Evolutionary conservation across 2,888 invertebrate species (phyloP).

Genomic region (Trissolcus brochymenae): DNA sequence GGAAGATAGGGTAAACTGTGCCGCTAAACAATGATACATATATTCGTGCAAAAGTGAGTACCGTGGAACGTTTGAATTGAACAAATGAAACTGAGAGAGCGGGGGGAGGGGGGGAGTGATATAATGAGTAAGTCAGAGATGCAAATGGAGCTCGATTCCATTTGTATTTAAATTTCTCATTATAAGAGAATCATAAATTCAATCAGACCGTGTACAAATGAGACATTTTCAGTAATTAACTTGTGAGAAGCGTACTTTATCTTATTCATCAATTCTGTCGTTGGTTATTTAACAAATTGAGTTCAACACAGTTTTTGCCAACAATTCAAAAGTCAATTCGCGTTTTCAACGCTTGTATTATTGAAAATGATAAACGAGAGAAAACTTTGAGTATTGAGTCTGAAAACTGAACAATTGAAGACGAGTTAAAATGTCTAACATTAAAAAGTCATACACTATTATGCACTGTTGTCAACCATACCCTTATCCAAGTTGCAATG

Average conservation of each 20-base stretch:
- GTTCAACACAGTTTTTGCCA: neutral
- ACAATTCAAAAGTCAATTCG: neutral
- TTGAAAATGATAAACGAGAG: neutral
- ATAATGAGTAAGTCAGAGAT: conserved; percentile 30
- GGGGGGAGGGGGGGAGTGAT: neutral
- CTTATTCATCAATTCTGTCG: neutral
- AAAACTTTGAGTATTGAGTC: neutral
- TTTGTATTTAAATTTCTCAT: conserved; percentile 6
- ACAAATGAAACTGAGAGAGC: conserved; percentile 14
- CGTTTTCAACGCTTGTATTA: neutral
- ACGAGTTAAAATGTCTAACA: conserved; percentile 18
- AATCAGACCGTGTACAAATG: neutral
- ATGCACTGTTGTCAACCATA: conserved; percentile 45
- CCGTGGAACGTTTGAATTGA: conserved; percentile 19
- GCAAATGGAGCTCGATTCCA: conserved; percentile 11
- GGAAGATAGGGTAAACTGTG: conserved; percentile 44
- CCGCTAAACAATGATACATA: conserved; percentile 39
- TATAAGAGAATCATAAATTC: conserved; percentile 4
- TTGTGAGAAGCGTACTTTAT: neutral
- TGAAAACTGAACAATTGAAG: conserved; percentile 2
- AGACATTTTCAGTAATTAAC: conserved; percentile 1
- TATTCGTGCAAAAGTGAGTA: conserved; percentile 40
- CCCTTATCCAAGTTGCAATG: conserved; percentile 50
- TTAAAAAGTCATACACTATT: conserved; percentile 25
- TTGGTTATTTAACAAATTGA: neutral